Evolutionary conservation across 2,113 vertebrate genomes (phyloP).

Genomic region (Camarhynchus parvulus): DNA sequence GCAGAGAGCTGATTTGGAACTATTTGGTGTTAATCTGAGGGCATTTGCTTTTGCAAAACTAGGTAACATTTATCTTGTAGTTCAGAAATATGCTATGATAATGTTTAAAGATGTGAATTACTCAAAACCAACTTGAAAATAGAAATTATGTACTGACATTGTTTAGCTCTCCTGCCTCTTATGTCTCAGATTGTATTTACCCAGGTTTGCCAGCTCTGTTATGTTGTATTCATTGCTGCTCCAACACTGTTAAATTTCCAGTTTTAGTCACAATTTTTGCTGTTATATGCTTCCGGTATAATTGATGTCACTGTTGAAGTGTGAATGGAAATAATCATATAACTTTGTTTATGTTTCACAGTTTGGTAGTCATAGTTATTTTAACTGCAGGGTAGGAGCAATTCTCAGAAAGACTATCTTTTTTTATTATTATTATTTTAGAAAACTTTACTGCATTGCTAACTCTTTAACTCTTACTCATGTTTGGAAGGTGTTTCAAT

Average conservation of each 20-base stretch:
- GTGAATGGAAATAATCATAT: neutral
- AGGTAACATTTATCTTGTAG: neutral
- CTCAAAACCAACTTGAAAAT: neutral
- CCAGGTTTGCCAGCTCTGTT: neutral
- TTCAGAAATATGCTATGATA: neutral
- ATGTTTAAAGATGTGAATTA: neutral
- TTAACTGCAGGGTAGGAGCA: neutral
- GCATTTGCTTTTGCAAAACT: neutral
- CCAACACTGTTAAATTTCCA: neutral
- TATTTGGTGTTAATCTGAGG: neutral
- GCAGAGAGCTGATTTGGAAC: neutral
- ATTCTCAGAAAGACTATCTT: neutral
- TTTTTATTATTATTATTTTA: neutral
- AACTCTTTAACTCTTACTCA: neutral
- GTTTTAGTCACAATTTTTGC: neutral
- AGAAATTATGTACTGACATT: neutral
- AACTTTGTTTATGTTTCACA: conserved; percentile 14
- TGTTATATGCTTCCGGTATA: neutral
- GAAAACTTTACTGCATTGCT: neutral
- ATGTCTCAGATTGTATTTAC: neutral
- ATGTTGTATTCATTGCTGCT: neutral
- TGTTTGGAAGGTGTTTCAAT: neutral
- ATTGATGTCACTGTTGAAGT: neutral
- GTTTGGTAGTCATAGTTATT: neutral
- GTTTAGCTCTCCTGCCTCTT: neutral